Percentiles rank a stretch among this genome's conserved stretches.
phyloP scores from a whole-genome alignment of 2,113 vertebrate genomes.

The Hymenochirus boettgeri region DNA sequence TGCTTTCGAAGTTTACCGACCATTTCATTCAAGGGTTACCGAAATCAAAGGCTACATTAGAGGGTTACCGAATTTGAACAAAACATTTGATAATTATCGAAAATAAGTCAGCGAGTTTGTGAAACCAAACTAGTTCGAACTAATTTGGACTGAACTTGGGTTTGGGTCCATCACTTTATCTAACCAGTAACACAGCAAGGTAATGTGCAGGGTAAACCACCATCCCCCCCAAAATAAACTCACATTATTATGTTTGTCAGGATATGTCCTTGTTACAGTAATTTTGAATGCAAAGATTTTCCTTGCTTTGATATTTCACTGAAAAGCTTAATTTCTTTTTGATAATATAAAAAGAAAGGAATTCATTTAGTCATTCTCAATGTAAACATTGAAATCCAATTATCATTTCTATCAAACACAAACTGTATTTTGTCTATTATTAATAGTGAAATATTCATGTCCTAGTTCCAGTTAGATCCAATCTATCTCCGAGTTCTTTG shows the following conservation, averaged over 20 bases:
- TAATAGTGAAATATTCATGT: conserved; percentile 18
- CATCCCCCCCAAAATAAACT: too few species aligned
- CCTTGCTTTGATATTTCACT: conserved; percentile 58
- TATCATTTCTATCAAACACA: conserved; percentile 21
- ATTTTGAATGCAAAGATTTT: conserved; percentile 53
- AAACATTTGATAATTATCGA: too few species aligned
- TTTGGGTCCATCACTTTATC: too few species aligned
- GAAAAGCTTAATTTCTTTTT: conserved; percentile 57
- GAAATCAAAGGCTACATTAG: too few species aligned
- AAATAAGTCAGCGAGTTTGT: too few species aligned
- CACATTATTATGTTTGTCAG: conserved; percentile 35
- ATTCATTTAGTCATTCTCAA: conserved; percentile 54
- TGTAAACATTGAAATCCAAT: conserved; percentile 35
- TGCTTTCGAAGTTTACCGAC: too few species aligned
- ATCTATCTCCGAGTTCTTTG: conserved; percentile 21
- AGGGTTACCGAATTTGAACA: too few species aligned
- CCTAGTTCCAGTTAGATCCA: conserved; percentile 31
- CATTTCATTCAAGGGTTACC: too few species aligned
- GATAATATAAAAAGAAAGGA: conserved; percentile 59
- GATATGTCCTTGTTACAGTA: conserved; percentile 49
- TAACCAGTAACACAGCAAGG: too few species aligned
- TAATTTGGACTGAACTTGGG: too few species aligned
- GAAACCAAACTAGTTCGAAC: too few species aligned
- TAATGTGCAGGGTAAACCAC: too few species aligned
- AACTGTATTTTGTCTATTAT: conserved; percentile 27